Evolutionary conservation across 2,888 invertebrate species (phyloP), one percentile per base, ranked within the genome.

Genomic region (Nudaria mundana): DNA sequence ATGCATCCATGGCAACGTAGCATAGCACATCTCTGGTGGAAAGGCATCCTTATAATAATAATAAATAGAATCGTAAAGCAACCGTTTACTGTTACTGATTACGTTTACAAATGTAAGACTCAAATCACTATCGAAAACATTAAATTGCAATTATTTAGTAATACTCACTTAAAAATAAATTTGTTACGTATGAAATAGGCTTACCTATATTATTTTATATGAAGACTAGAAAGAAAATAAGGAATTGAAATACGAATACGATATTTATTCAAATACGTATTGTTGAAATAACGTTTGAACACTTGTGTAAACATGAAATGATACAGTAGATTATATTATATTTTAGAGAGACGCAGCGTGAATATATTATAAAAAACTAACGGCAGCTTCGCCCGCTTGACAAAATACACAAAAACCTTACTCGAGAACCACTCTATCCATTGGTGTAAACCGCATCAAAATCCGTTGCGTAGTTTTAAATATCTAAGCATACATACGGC

Each of bases 201-300:
- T 5, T 31, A 23, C n/a, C n/a, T n/a, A n/a, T n/a, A n/a, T n/a
- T n/a, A n/a, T n/a, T 7, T 23, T 32, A 15, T 23, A 11, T 32
- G 15, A 31, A 31, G 32, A 32, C 32, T 32, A 32, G 32, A 32
- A 15, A 23, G 23, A 10, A 7, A 15, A 14, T 10, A 14, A 22
- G 12, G 7, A 23, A 32, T 15, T 0, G 7, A 24, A 15, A 11
- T 24, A 11, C 22, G 7, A 11, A 4, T 24, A 3, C 4, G 11
- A 33, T 11, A 15, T 10, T 16, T 16, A n/a, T n/a, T n/a, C n/a
- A n/a, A n/a, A n/a, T n/a, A n/a, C n/a, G 5, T 18, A 18, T 30
- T 30, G 12, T 31, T 5, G 5, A 8, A 20, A 10, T 7, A 28
- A 28, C 8, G n/a, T 33, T 15, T 24, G 16, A 24, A 33, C 2